Evolutionary conservation across 2,888 invertebrate species (phyloP), one percentile per base, ranked within the genome.

Genomic region (Eilema griseolum): DNA sequence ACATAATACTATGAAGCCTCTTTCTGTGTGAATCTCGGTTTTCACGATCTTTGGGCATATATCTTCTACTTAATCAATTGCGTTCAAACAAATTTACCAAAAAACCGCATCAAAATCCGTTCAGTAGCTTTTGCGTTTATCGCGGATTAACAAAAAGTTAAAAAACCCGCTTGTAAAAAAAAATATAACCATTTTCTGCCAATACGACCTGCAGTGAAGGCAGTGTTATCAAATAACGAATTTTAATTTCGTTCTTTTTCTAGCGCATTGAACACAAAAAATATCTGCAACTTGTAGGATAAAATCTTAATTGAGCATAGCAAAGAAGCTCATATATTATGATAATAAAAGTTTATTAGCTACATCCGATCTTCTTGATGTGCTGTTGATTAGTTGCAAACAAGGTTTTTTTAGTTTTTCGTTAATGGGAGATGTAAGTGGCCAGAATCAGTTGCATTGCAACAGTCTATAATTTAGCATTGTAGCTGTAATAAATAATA

Each of bases 261-360:
- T 37, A 8, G 33, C 33, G 3, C 11, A 37, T 37, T 1, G 1
- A 37, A 37, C 20, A n/a, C n/a, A 52, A 52, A 52, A 46, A 52
- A 10, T n/a, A 46, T 10, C n/a, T 52, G 52, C 20, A 20, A 20
- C 20, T 52, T 52, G n/a, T n/a, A 20, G 52, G 52, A 52, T 52
- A 52, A 52, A n/a, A 52, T 52, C 52, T 52, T 52, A 52, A 52
- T 52, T n/a, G 52, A n/a, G 52, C 52, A 52, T n/a, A n/a, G n/a
- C n/a, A n/a, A n/a, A n/a, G n/a, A n/a, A 4, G 52, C n/a, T 46
- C n/a, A 52, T 52, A 10, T n/a, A n/a, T 52, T 52, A 52, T 52
- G 8, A n/a, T n/a, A 52, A n/a, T 20, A 52, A n/a, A 20, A 20
- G 52, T 52, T 52, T 52, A n/a, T 52, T 20, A 52, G 2, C 52